phyloP scores from a whole-genome alignment of 1,140 invertebrate species.

The Drosophila parabipectinata region DNA sequence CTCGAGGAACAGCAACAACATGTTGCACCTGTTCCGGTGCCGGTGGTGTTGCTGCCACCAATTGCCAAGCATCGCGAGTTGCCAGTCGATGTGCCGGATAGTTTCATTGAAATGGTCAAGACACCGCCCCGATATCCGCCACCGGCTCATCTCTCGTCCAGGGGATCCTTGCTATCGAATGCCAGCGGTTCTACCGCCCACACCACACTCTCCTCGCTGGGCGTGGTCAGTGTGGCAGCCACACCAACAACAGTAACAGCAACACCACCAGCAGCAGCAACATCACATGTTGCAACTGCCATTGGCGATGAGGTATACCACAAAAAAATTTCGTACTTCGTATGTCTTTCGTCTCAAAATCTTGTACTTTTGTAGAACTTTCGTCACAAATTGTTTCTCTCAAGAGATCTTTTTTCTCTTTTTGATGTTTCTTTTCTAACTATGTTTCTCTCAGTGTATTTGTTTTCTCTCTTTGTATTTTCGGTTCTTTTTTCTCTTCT shows the following conservation, averaged over 20 bases:
- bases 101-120: conserved; percentile 90
- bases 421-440: neutral
- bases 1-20: conserved; percentile 32
- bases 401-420: neutral
- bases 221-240: conserved; percentile 15
- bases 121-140: conserved; percentile 91
- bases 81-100: conserved; percentile 90
- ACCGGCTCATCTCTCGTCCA: conserved; percentile 80
- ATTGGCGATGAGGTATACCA: conserved; percentile 30
- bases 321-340: conserved; percentile 19
- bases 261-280: conserved; percentile 7
- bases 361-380: neutral
- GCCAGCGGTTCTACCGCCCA: conserved; percentile 69
- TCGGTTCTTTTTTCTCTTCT: neutral
- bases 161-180: conserved; percentile 70
- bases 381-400: neutral
- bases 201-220: conserved; percentile 71
- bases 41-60: conserved; percentile 23
- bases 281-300: conserved; percentile 29
- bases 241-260: conserved; percentile 14
- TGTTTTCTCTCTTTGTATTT: neutral
- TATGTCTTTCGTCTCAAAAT: neutral
- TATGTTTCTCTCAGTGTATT: neutral
- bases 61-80: conserved; percentile 87
- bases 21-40: neutral